Evolutionary conservation across 2,888 invertebrate genomes (phyloP).

Genomic region (Coelinius sp.): DNA sequence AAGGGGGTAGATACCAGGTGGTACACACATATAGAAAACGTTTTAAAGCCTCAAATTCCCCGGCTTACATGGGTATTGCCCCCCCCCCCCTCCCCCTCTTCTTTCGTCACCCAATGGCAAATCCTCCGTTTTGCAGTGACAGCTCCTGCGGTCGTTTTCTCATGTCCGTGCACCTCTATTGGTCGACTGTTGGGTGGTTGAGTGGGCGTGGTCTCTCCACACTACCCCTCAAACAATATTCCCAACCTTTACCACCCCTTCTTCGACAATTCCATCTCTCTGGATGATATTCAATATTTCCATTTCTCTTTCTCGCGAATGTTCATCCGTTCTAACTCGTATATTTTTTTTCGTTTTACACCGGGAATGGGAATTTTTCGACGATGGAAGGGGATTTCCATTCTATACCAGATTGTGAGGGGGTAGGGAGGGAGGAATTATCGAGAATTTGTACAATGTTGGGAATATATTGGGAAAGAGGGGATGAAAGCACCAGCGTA

Average conservation of each 20-base stretch:
- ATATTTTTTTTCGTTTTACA: neutral
- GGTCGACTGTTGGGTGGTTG: constrained; percentile 40
- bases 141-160: constrained; percentile 43
- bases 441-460: constrained; percentile 34
- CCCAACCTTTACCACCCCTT: constrained; percentile 5
- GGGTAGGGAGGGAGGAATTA: neutral
- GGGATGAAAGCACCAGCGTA: constrained; percentile 47
- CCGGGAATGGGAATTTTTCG: neutral
- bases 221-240: constrained; percentile 32
- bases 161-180: constrained; percentile 43
- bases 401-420: neutral
- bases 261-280: constrained; percentile 28
- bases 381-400: neutral
- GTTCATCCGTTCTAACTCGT: neutral
- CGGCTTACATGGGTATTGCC: constrained; percentile 48
- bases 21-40: constrained; percentile 36
- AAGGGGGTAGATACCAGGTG: constrained; percentile 7
- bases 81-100: neutral
- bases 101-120: constrained; percentile 47
- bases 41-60: constrained; percentile 50
- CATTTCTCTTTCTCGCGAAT: neutral
- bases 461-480: neutral
- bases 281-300: constrained; percentile 2
- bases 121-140: constrained; percentile 48
- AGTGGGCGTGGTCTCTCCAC: constrained; percentile 46